Percentiles rank a stretch among this genome's conserved stretches.
phyloP scores from a whole-genome alignment of 2,113 vertebrate genomes.

The Collichthys lucidus region DNA sequence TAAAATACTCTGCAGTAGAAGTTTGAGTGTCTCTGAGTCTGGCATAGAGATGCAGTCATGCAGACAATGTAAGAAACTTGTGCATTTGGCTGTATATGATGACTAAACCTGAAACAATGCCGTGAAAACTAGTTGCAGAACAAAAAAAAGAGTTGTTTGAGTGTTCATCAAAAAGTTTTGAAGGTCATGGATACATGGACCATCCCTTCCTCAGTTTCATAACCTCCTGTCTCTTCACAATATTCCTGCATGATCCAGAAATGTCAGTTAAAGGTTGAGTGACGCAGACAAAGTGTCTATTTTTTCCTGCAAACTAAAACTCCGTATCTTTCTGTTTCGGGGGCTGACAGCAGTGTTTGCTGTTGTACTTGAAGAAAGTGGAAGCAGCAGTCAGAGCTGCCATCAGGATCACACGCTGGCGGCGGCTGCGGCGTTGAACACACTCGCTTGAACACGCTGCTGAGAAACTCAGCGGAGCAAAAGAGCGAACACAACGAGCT shows the following conservation, averaged over 20 bases:
- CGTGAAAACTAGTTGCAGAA: too few relatives aligned
- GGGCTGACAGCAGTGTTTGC: slow-evolving; percentile 31
- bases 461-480: not conserved
- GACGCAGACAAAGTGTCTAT: slow-evolving; percentile 13
- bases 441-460: not conserved
- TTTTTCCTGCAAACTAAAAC: slow-evolving; percentile 21
- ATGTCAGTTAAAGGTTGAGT: slow-evolving; percentile 2
- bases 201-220: not conserved
- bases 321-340: not conserved
- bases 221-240: not conserved
- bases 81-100: too few relatives aligned
- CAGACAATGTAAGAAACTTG: too few relatives aligned
- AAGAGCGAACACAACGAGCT: not conserved
- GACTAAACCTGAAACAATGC: too few relatives aligned
- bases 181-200: not conserved
- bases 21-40: too few relatives aligned
- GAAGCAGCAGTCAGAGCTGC: slow-evolving; percentile 32
- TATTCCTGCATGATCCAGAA: slow-evolving; percentile 3
- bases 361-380: slow-evolving; percentile 28
- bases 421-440: not conserved
- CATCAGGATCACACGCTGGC: slow-evolving; percentile 20
- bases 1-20: not conserved
- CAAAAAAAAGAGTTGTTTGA: too few relatives aligned
- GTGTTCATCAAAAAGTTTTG: not conserved
- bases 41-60: too few relatives aligned